phyloP scores from a whole-genome alignment of 2,888 invertebrate genomes.

The Zele albiditarsus region DNA sequence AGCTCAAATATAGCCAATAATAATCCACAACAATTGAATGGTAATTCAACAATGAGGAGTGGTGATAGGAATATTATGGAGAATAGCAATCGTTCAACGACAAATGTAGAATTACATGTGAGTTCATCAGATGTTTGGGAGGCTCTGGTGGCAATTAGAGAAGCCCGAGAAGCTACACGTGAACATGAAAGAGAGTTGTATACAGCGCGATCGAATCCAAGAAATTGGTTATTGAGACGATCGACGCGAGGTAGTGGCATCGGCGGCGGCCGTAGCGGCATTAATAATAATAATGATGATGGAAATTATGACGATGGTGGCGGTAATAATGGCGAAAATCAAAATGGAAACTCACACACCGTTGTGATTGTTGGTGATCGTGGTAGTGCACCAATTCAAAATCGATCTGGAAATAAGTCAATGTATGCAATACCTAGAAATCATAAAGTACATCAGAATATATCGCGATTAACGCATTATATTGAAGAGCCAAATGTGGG shows the following conservation, averaged over 20 bases:
- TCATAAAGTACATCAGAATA: slow-evolving; percentile 80
- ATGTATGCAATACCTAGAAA: slow-evolving; percentile 69
- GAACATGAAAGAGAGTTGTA: slow-evolving; percentile 71
- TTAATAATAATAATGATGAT: slow-evolving; percentile 56
- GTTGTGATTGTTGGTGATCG: slow-evolving; percentile 70
- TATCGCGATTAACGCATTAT: slow-evolving; percentile 86
- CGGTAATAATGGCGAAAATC: slow-evolving; percentile 60
- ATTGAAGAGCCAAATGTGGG: slow-evolving; percentile 91
- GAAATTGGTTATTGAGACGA: slow-evolving; percentile 57
- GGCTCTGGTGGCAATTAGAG: slow-evolving; percentile 79
- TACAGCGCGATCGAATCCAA: slow-evolving; percentile 42
- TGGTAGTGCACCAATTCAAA: slow-evolving; percentile 60
- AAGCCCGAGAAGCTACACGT: slow-evolving; percentile 77
- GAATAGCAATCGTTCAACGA: slow-evolving; percentile 61
- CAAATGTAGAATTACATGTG: slow-evolving; percentile 71
- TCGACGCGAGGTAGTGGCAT: slow-evolving; percentile 47
- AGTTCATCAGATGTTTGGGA: slow-evolving; percentile 79
- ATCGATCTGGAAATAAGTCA: slow-evolving; percentile 62
- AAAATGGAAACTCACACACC: slow-evolving; percentile 62
- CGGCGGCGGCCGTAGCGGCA: slow-evolving; percentile 48
- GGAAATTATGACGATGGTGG: slow-evolving; percentile 53
- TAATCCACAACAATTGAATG: slow-evolving; percentile 53
- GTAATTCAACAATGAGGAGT: slow-evolving; percentile 47
- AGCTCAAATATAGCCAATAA: slow-evolving; percentile 48
- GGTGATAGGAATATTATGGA: slow-evolving; percentile 60